Conservation (phyloP, 2,888 invertebrate genomes). For the Drosophila mimetica region DNA sequence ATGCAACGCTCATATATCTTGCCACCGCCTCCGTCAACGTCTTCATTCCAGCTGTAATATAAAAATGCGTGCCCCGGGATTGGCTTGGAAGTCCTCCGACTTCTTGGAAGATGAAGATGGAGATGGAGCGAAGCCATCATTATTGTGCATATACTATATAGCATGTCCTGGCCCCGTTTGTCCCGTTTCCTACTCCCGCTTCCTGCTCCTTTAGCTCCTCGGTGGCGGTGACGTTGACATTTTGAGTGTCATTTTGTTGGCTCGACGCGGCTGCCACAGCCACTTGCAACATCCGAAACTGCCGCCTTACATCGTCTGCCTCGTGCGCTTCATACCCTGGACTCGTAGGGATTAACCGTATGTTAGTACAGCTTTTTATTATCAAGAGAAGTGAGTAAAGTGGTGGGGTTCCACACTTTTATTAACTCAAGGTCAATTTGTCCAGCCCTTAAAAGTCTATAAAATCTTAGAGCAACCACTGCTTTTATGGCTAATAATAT, state of each 20-base stretch:
- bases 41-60: conserved; percentile 15
- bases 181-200: too few relatives aligned
- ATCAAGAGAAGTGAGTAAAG: background rate
- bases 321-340: background rate
- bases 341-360: background rate
- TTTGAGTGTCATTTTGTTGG: conserved; percentile 66
- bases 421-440: background rate
- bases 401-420: background rate
- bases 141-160: conserved; percentile 41
- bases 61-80: conserved; percentile 17
- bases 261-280: conserved; percentile 22
- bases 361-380: background rate
- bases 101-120: background rate
- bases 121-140: conserved; percentile 9
- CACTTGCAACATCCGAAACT: conserved; percentile 11
- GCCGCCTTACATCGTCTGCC: background rate
- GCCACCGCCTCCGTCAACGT: conserved; percentile 27
- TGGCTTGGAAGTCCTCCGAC: conserved; percentile 2
- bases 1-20: conserved; percentile 57
- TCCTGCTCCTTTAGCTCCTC: conserved; percentile 3
- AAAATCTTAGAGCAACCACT: background rate
- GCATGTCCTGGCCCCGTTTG: conserved; percentile 21
- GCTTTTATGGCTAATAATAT: background rate
- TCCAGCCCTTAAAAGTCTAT: background rate
- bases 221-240: conserved; percentile 69